phyloP scores from a whole-genome alignment of 1,140 invertebrate species.

The Eupeodes corollae region DNA sequence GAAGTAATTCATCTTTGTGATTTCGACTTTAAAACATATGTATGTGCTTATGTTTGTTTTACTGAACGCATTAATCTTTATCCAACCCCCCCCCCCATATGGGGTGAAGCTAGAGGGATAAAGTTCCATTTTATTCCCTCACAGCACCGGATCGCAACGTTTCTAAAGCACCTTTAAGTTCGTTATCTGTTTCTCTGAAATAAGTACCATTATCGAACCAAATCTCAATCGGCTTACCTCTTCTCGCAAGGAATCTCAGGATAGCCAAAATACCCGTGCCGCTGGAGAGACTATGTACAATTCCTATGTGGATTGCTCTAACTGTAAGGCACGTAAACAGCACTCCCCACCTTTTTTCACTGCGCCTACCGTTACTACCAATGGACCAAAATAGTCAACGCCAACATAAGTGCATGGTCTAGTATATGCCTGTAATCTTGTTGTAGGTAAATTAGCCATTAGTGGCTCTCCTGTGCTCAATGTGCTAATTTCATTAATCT shows the following conservation, averaged over 20 bases:
- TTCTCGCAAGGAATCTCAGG: constrained; percentile 10
- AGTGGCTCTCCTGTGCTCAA: constrained; percentile 1
- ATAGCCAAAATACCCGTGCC: constrained; percentile 9
- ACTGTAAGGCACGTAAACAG: constrained; percentile 16
- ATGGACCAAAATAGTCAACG: constrained; percentile 7
- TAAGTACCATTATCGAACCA: constrained; percentile 33
- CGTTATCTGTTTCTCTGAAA: constrained; percentile 21
- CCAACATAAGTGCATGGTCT: constrained; percentile 5
- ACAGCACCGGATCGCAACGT: neutral
- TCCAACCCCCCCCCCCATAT: constrained; percentile 17
- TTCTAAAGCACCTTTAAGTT: constrained; percentile 11
- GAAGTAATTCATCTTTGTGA: neutral
- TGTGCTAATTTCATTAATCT: neutral
- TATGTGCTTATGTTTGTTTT: no score
- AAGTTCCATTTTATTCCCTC: constrained; percentile 16
- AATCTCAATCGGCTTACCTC: constrained; percentile 15
- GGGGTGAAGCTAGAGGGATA: constrained; percentile 20
- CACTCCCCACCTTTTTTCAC: constrained; percentile 14
- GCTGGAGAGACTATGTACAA: constrained; percentile 6
- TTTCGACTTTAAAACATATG: constrained; percentile 12
- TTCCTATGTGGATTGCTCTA: constrained; percentile 14
- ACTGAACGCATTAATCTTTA: constrained; percentile 13
- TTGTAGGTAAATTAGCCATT: constrained; percentile 1
- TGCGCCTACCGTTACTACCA: constrained; percentile 9
- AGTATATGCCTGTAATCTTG: neutral